Evolutionary conservation across 2,113 vertebrate genomes (phyloP), one percentile per base, ranked within the genome.

Genomic region (Steatornis caripensis): DNA sequence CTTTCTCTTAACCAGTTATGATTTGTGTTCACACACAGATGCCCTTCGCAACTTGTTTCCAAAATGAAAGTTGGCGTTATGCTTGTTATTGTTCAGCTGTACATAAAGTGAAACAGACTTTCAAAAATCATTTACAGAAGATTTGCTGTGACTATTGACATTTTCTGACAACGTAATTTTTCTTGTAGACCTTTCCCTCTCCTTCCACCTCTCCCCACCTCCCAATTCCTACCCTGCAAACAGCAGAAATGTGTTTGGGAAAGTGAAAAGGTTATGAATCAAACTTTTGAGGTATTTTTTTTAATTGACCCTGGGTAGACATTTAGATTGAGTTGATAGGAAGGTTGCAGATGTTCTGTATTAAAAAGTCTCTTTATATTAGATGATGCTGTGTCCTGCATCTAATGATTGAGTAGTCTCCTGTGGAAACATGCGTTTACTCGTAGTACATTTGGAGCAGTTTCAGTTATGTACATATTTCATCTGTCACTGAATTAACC

Each of bases 281-380:
- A 93, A 93, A 92, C 94, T 97, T 98, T 15, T 72, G 83, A 95
- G 97, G 94, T 97, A 97, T 97, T 97, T 96, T 97, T 96, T 96
- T 97, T 98, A 98, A 98, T 98, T 97, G 95, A 96, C 96, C 86
- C 85, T 8, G 6, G 54, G 79, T 76, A 96, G 77, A 72, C 89
- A 62, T 88, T 91, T 96, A 93, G 97, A 97, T 98, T 94, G 91
- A 95, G 70, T 93, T 83, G 92, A 96, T 83, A 89, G 72, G 97
- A 90, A 87, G 95, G 94, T 94, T 98, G 96, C 98, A 98, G 97
- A 97, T 98, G 98, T 97, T 98, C 95, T 97, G n/a, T 97, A 97
- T 98, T 98, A 98, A 94, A 79, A 97, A 97, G 94, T 96, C 97
- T 89, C 95, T 98, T 96, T 98, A 80, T 97, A 96, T 97, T 97